Conservation (phyloP, 2,888 invertebrate genomes). For the Calameuta filiformis region DNA sequence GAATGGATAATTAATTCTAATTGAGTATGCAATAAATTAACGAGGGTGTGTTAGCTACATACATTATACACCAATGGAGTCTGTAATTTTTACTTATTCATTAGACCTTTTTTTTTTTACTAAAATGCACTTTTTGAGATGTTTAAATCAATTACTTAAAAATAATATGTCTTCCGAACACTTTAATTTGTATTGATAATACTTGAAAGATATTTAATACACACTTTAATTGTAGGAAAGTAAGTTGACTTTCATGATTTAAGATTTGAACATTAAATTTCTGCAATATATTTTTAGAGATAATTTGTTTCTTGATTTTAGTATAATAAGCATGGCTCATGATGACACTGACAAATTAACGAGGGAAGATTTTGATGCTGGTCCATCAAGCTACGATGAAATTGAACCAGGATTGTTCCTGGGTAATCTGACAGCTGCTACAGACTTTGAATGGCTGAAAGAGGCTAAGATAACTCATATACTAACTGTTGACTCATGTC, state of each 20-base stretch:
- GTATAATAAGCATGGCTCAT: constrained; percentile 37
- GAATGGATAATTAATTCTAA: neutral
- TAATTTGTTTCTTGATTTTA: neutral
- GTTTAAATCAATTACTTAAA: neutral
- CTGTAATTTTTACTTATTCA: neutral
- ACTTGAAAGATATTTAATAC: neutral
- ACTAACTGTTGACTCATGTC: constrained; percentile 86
- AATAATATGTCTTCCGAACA: neutral
- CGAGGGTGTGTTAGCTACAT: neutral
- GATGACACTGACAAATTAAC: constrained; percentile 38
- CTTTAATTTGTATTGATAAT: neutral
- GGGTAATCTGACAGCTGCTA: constrained; percentile 83
- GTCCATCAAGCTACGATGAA: constrained; percentile 71
- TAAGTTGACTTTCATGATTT: neutral
- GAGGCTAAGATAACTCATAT: constrained; percentile 79
- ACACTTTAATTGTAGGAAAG: neutral
- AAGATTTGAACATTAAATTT: neutral
- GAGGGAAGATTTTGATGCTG: constrained; percentile 68
- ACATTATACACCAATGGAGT: neutral
- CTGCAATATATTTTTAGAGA: neutral
- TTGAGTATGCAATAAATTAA: neutral
- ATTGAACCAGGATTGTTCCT: constrained; percentile 71
- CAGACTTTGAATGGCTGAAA: constrained; percentile 76
- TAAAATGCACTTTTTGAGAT: neutral
- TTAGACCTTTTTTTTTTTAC: neutral